Base-by-base conservation (phyloP, 2,113 vertebrate species). In the Dasypus novemcinctus region DNA sequence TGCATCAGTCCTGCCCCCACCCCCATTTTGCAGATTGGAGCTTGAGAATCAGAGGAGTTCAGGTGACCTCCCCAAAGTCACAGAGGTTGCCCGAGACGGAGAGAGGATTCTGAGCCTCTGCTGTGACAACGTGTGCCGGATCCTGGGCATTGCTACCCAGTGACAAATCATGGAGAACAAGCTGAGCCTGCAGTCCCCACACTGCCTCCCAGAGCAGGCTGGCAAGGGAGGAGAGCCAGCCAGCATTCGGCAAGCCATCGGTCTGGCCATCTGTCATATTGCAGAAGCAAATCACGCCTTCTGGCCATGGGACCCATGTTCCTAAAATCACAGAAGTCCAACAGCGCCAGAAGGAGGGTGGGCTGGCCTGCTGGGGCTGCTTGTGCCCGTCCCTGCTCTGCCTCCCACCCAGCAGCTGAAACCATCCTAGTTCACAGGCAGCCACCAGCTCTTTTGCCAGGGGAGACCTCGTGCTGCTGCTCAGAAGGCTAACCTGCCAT, bases 191-290 rank as follows among this genome's bases (percentile, higher is more conserved):
- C 27, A 61, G 63, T 1, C 36, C 87, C 41, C 71, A 33, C 25
- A 1, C 3, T 2, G 68, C 64, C 69, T 41, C 64, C 49, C 78
- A 54, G n/a, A 88, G 66, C 78, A 27, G 52, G 72, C 88, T 90
- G 68, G 64, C 27, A 29, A 59, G 36, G 57, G 72, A 88, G 31
- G 9, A 87, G 72, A 74, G 41, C 90, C 41, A 2, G 76, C 81
- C 74, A 52, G 76, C 88, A 38, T 57, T 57, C 38, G 59, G 61
- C 84, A 49, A 90, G 64, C 87, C 78, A 46, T 90, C 95, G 38
- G 59, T 84, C 90, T 90, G 69, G 68, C 96, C 96, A 96, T 95
- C 96, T 97, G 96, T 95, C 88, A 38, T 61, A 75, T 83, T n/a
- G 5, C 72, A 94, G 92, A 96, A 96, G 92, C 81, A 95, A 90